Conservation (phyloP, 2,888 invertebrate species). For the Hedya salicella region DNA sequence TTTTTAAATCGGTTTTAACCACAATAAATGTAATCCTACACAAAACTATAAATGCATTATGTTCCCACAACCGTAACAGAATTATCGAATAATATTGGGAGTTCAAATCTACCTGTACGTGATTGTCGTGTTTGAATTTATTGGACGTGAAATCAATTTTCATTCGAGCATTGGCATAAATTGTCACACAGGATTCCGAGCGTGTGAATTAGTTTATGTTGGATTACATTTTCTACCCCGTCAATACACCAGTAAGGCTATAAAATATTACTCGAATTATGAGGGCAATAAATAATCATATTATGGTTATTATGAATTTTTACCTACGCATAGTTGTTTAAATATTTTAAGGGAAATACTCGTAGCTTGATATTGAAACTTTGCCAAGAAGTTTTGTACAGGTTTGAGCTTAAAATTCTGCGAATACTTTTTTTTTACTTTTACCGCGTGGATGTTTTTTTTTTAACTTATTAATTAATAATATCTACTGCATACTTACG, state of each 20-base stretch:
- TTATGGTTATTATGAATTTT: neutral
- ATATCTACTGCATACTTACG: too few species aligned
- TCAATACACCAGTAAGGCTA: constrained; percentile 3
- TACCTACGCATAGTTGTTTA: neutral
- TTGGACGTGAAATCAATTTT: constrained; percentile 39
- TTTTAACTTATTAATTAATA: too few species aligned
- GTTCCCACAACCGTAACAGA: neutral
- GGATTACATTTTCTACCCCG: constrained; percentile 28
- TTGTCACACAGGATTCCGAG: constrained; percentile 32
- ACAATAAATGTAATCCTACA: neutral
- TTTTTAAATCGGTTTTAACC: too few species aligned
- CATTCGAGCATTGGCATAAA: constrained; percentile 37
- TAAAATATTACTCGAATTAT: constrained; percentile 2
- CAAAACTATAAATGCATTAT: neutral
- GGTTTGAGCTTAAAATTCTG: too few species aligned
- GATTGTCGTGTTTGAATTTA: constrained; percentile 41
- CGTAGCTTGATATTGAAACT: neutral
- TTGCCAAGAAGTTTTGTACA: too few species aligned
- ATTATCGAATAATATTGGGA: constrained; percentile 12
- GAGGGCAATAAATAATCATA: neutral
- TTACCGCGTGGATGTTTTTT: too few species aligned
- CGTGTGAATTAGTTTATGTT: constrained; percentile 37
- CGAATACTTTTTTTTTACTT: too few species aligned
- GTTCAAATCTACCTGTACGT: constrained; percentile 36
- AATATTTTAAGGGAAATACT: too few species aligned